Conservation (phyloP, 2,113 vertebrate genomes). For the Chauna torquata region DNA sequence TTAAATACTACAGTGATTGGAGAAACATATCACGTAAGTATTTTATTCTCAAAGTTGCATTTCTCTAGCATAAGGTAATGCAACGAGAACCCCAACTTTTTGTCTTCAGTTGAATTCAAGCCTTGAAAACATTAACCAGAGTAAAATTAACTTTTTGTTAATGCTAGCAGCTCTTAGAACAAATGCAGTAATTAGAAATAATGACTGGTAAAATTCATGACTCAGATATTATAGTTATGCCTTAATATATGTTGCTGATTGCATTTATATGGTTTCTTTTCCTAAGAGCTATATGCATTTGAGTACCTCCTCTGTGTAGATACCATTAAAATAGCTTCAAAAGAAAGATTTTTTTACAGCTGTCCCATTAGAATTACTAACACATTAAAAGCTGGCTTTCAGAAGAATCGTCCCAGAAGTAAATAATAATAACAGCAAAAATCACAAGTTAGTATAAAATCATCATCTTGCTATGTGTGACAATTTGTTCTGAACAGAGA, state of each 20-base stretch:
- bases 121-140: neutral
- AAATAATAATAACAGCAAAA: slow-evolving; percentile 59
- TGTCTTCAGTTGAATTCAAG: neutral
- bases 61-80: neutral
- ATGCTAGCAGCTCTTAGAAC: neutral
- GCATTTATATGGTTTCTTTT: neutral
- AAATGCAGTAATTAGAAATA: neutral
- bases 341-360: slow-evolving; percentile 4
- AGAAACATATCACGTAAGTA: neutral
- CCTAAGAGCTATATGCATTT: neutral
- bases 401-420: slow-evolving; percentile 35
- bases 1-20: neutral
- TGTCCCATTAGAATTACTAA: neutral
- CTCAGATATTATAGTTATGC: neutral
- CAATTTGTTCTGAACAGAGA: slow-evolving; percentile 74
- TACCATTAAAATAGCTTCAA: slow-evolving; percentile 15
- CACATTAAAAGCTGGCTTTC: slow-evolving; percentile 9
- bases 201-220: neutral
- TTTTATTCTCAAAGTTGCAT: neutral
- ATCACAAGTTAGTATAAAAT: slow-evolving; percentile 61
- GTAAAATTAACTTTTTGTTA: neutral
- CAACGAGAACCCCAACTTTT: neutral
- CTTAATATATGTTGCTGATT: neutral
- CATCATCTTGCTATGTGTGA: slow-evolving; percentile 70
- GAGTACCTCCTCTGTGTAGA: neutral